Conservation (phyloP, 2,113 vertebrate genomes). For the Corythoichthys haematopterus region DNA sequence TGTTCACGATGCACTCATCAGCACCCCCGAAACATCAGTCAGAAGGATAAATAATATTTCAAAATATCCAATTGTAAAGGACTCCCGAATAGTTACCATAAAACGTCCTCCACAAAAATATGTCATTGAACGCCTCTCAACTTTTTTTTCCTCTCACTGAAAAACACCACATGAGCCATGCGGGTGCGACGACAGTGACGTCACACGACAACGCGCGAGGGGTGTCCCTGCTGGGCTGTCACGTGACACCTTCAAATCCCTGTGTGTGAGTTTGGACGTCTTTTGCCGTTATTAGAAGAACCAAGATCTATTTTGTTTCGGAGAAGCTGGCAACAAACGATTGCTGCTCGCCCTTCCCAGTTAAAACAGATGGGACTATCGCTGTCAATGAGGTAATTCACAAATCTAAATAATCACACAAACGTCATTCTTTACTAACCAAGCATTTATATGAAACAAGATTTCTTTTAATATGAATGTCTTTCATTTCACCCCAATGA, state of each 20-base stretch:
- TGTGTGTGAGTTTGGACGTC: no score
- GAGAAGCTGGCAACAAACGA: no score
- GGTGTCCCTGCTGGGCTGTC: neutral
- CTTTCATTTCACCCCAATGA: no score
- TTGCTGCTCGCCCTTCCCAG: no score
- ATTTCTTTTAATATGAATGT: no score
- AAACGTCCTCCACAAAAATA: neutral
- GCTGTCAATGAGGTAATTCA: no score
- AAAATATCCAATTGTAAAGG: neutral
- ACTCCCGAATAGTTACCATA: neutral
- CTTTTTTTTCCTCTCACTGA: neutral
- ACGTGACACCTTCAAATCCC: neutral
- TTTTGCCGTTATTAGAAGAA: no score
- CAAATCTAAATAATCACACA: no score
- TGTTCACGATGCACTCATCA: slow-evolving; percentile 12
- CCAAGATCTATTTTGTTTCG: no score
- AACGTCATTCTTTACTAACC: no score
- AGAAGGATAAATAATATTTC: neutral
- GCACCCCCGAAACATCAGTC: slow-evolving; percentile 22
- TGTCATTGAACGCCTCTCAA: neutral
- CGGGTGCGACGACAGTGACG: neutral
- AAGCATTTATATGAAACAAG: no score
- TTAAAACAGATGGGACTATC: no score
- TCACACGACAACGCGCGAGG: neutral
- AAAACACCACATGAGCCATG: neutral